Percentiles rank a stretch among this genome's conserved stretches.
Conservation (phyloP, 1,140 invertebrate species). For the Rhyzopertha dominica region DNA sequence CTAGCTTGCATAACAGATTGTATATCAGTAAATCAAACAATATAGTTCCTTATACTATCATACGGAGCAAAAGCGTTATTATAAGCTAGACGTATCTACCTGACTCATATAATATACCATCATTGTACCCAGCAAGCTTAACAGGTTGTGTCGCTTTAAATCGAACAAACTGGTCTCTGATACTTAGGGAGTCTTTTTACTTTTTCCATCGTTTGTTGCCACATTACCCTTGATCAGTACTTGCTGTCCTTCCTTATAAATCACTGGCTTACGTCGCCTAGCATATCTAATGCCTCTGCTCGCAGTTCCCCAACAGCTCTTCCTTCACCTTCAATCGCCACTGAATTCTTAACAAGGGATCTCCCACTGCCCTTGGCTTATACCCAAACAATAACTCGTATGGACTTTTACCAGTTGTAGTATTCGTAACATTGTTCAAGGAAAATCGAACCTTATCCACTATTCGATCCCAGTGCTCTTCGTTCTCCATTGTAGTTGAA, state of each 20-base stretch:
- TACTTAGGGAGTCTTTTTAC: too few relatives aligned
- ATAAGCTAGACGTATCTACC: too few relatives aligned
- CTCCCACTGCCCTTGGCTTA: too few relatives aligned
- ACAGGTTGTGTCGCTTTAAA: too few relatives aligned
- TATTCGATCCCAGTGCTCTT: slow-evolving; percentile 2
- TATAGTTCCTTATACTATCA: too few relatives aligned
- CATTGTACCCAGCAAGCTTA: too few relatives aligned
- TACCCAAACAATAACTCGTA: slow-evolving; percentile 5
- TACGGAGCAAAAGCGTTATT: too few relatives aligned
- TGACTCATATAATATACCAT: too few relatives aligned
- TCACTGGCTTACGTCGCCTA: slow-evolving; percentile 3
- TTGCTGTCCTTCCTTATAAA: background rate
- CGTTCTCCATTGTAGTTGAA: background rate
- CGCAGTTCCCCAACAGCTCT: slow-evolving; percentile 3
- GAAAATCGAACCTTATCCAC: slow-evolving; percentile 4
- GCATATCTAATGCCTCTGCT: slow-evolving; percentile 5
- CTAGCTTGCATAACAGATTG: too few relatives aligned
- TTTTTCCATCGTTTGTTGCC: too few relatives aligned
- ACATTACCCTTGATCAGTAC: slow-evolving; percentile 17
- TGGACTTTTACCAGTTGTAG: slow-evolving; percentile 1
- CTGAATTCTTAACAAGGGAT: slow-evolving; percentile 7
- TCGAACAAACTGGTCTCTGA: too few relatives aligned
- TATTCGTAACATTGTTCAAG: slow-evolving; percentile 7
- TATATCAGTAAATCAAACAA: too few relatives aligned
- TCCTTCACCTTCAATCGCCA: background rate